Evolutionary conservation across 2,113 vertebrate species (phyloP).

Genomic region (Myrmophylax atrothorax): DNA sequence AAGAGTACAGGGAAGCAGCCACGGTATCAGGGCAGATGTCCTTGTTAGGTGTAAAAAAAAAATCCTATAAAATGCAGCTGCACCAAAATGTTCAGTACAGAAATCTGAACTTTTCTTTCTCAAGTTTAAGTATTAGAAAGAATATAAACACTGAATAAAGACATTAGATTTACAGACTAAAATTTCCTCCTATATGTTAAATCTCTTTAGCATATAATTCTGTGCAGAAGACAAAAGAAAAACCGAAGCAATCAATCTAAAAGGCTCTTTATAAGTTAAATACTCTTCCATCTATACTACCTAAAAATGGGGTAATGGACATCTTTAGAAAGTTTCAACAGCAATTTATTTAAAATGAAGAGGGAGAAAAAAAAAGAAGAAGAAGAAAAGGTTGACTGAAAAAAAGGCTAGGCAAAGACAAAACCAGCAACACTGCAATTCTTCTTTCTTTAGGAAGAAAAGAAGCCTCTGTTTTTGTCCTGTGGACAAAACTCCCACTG

Average conservation of each 20-base stretch:
- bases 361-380: neutral
- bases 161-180: neutral
- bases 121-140: neutral
- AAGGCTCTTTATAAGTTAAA: neutral
- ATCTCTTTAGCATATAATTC: neutral
- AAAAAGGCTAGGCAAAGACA: neutral
- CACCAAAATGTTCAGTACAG: neutral
- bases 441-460: neutral
- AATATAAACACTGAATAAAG: neutral
- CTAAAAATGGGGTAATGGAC: neutral
- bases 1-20: neutral
- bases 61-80: neutral
- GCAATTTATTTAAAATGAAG: neutral
- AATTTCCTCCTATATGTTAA: neutral
- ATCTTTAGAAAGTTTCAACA: neutral
- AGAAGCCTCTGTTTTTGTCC: neutral
- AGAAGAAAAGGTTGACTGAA: neutral
- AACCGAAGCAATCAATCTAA: neutral
- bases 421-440: neutral
- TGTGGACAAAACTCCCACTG: neutral
- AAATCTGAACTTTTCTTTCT: neutral
- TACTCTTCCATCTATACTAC: neutral
- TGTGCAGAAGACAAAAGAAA: neutral
- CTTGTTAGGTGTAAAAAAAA: neutral
- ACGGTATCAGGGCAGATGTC: neutral